phyloP scores from a whole-genome alignment of 2,113 vertebrate species.

The Ammodytes marinus region DNA sequence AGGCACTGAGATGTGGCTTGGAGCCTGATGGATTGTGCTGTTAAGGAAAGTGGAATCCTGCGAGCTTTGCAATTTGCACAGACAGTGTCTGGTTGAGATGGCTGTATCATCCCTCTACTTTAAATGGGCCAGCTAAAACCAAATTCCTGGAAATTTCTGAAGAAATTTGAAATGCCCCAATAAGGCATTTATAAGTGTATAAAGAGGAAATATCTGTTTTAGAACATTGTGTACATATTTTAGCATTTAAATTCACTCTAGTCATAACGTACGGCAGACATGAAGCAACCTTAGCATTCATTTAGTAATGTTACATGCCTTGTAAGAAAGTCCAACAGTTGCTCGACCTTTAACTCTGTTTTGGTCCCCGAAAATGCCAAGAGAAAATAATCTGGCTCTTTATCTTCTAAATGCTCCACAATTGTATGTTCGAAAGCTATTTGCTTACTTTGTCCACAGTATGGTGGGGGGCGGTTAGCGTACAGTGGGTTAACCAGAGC shows the following conservation, averaged over 20 bases:
- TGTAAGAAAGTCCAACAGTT: neutral
- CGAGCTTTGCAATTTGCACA: conserved; percentile 49
- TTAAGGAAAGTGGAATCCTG: conserved; percentile 38
- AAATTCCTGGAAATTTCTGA: conserved; percentile 7
- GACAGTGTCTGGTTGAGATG: conserved; percentile 35
- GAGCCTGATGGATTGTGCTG: conserved; percentile 39
- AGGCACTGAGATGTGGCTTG: conserved; percentile 59
- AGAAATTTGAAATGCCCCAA: neutral
- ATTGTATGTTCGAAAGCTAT: neutral
- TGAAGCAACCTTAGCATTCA: neutral
- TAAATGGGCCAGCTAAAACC: conserved; percentile 5
- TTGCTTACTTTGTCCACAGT: neutral
- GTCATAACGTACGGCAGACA: neutral
- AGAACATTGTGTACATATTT: neutral
- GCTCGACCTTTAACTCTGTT: neutral
- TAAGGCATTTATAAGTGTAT: neutral
- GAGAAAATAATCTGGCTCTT: neutral
- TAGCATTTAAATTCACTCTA: neutral
- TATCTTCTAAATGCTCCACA: neutral
- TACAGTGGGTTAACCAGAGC: neutral
- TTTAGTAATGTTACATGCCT: neutral
- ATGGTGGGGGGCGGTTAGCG: neutral
- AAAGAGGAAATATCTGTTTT: neutral
- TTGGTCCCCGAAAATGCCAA: neutral
- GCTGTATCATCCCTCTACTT: conserved; percentile 32